Base-by-base conservation (phyloP, 1,140 invertebrate species). In the Neuroterus valhalla region DNA sequence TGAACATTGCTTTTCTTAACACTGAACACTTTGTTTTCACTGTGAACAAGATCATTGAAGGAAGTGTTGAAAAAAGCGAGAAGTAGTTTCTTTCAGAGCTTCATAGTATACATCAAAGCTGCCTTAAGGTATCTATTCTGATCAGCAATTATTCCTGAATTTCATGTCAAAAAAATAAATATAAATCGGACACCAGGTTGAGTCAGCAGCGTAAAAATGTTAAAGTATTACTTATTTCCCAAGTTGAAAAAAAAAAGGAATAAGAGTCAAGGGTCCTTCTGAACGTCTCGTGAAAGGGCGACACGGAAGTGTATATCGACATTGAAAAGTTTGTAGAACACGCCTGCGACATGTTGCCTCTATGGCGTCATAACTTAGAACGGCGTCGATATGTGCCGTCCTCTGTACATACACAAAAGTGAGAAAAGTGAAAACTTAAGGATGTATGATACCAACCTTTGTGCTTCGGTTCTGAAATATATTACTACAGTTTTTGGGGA, bases 261-360 rank as follows among this genome's bases (percentile, higher is more conserved):
- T 45, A 23, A 44, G 14, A 15, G 52, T 73, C 48, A 73, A 73
- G 3, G 38, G 52, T 12, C 23, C 14, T 43, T 48, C 43, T 2
- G 45, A 82, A 81, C 78, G 76, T 77, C 78, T 86, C 85, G 79
- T 85, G 87, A 88, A 86, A 86, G 81, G 80, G 83, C 78, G 82
- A 66, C 79, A 79, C 74, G 77, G 72, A 86, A 87, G 86, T 85
- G 84, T 87, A 87, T 87, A 84, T 85, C 84, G 86, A 86, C 82
- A 84, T 86, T 87, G 86, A 88, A 89, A 88, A 89, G 87, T 89
- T 89, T 88, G 86, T 87, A 79, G 85, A 87, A 89, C 86, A 89
- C 82, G 83, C 75, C 81, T 71, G 86, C 85, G 87, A 88, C 87
- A 89, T 85, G 82, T 87, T 89, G 87, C 85, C 77, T 77, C 77